Percentiles rank a stretch among this genome's conserved stretches.
These are phyloP conservation scores for Tursiops truncatus DNA, from an alignment of 2,113 vertebrate species.

Conservation along the genomic window DNA sequence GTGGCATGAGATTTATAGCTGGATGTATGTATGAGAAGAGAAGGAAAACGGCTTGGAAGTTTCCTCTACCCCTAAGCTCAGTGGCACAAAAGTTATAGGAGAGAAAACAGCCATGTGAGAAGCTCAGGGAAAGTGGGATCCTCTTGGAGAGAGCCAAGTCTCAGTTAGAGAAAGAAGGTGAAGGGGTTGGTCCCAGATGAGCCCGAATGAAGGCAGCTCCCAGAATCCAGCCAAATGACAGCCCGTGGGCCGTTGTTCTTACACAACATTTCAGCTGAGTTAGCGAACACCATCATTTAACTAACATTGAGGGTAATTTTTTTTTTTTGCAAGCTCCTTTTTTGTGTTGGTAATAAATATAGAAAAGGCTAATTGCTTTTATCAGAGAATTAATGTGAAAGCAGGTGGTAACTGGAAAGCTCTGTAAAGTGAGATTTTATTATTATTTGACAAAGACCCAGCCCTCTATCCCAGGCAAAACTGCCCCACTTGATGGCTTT, in stretches of 20 bases:
- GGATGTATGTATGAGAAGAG: neutral
- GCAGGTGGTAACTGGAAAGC: neutral
- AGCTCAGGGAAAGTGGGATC: neutral
- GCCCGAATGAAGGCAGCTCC: neutral
- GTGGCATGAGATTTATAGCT: neutral
- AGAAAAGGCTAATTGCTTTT: neutral
- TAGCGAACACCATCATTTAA: neutral
- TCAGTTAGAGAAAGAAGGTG: neutral
- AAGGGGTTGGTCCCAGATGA: neutral
- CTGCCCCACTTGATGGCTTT: neutral
- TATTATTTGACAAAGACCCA: neutral
- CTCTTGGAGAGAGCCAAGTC: neutral
- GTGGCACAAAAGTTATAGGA: neutral
- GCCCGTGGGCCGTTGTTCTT: fast-evolving
- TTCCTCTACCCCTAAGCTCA: neutral
- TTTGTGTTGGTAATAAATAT: neutral
- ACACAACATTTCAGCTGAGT: neutral
- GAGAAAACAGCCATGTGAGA: neutral
- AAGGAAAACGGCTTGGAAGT: neutral
- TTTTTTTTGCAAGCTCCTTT: neutral
- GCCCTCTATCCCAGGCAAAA: neutral
- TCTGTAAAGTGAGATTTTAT: neutral
- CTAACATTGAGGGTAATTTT: neutral
- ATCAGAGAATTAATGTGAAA: neutral
- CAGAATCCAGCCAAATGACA: neutral